Evolutionary conservation across 2,113 vertebrate genomes (phyloP).

Genomic region (Arizona elegans): DNA sequence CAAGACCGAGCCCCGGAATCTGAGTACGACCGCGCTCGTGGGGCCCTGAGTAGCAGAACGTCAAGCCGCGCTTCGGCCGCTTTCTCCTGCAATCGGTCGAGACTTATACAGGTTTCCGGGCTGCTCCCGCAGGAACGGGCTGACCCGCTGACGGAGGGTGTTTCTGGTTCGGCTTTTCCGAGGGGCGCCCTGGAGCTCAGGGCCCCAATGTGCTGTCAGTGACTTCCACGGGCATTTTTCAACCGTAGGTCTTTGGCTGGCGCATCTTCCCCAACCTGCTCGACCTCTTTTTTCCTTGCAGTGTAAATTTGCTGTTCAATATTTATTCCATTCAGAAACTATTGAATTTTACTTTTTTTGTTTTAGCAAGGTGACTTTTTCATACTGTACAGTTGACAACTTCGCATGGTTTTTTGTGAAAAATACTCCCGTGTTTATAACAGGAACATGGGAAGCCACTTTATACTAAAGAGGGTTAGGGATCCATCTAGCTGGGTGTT

Average conservation of each 20-base stretch:
- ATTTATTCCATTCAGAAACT: neutral
- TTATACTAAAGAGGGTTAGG: neutral
- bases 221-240: neutral
- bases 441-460: neutral
- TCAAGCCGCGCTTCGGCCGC: neutral
- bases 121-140: neutral
- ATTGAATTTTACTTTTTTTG: neutral
- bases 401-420: neutral
- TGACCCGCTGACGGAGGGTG: neutral
- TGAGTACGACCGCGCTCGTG: neutral
- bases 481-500: neutral
- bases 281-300: neutral
- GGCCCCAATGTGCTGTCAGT: neutral
- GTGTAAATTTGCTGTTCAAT: neutral
- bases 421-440: neutral
- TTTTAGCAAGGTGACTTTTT: neutral
- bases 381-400: neutral
- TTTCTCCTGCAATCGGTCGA: neutral
- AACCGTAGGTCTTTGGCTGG: neutral
- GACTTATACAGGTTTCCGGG: neutral
- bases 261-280: neutral
- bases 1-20: neutral
- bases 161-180: neutral
- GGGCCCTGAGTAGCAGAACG: neutral
- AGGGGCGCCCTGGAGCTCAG: neutral